phyloP scores from a whole-genome alignment of 2,888 invertebrate species.

The Serripes groenlandicus region DNA sequence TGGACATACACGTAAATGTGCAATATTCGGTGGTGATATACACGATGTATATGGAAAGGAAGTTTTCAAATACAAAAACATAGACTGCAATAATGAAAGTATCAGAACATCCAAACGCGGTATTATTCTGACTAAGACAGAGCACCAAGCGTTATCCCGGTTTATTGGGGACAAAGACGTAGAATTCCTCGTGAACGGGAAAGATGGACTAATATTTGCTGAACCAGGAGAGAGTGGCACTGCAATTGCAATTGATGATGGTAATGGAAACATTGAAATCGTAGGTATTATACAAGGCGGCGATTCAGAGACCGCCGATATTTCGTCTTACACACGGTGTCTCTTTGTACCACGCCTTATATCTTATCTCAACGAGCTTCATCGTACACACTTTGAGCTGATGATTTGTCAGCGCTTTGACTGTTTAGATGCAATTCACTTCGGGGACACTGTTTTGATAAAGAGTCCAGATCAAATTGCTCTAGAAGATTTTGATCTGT shows the following conservation, averaged over 20 bases:
- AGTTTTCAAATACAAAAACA: not conserved
- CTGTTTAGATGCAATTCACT: not conserved
- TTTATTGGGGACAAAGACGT: not conserved
- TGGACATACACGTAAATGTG: not conserved
- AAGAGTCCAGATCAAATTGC: not conserved
- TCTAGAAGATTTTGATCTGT: slow-evolving; percentile 1
- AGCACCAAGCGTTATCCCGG: not conserved
- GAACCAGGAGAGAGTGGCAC: not conserved
- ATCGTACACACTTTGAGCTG: not conserved
- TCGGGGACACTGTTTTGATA: not conserved
- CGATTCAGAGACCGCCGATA: not conserved
- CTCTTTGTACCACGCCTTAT: not conserved
- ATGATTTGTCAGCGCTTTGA: not conserved
- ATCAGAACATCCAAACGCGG: not conserved
- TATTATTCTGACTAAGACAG: not conserved
- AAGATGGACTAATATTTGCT: not conserved
- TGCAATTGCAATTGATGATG: not conserved
- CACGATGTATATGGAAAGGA: not conserved
- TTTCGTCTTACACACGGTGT: not conserved
- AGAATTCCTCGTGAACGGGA: not conserved
- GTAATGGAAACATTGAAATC: not conserved
- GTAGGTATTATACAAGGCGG: slow-evolving; percentile 6
- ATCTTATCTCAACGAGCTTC: not conserved
- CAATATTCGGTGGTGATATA: not conserved
- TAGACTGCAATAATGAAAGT: not conserved